A percentile compares a stretch with the other conserved stretches of the same genome.
phyloP scores from a whole-genome alignment of 2,797 vertebrate species.

The Diglossa cyanea region DNA sequence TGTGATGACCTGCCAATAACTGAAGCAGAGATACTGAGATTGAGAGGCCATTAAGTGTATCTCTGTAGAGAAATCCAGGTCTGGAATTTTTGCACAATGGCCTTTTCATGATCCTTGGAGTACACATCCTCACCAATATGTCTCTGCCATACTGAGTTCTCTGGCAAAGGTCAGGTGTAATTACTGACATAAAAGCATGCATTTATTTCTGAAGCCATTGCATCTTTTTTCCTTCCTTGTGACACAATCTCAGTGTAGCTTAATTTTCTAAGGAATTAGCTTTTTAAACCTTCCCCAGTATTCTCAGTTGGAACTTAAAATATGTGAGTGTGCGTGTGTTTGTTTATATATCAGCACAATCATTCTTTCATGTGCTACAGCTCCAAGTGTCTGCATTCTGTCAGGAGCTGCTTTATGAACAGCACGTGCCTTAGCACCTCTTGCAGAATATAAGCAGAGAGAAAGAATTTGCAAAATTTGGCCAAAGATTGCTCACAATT shows the following conservation, averaged over 20 bases:
- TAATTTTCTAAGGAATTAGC: background rate
- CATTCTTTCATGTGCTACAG: background rate
- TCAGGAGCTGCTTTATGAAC: background rate
- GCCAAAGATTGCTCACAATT: background rate
- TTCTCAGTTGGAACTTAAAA: background rate
- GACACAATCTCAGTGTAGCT: background rate
- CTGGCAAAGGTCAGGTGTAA: background rate
- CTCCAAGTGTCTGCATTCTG: background rate
- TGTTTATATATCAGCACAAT: constrained; percentile 28
- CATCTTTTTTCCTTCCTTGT: background rate
- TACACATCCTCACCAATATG: background rate
- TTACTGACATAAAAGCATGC: background rate
- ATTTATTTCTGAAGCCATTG: background rate
- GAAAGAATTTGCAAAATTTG: background rate
- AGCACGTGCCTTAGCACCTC: background rate
- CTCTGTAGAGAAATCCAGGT: background rate
- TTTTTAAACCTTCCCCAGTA: background rate
- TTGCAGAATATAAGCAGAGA: background rate
- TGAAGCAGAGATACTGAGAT: background rate
- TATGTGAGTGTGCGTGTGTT: background rate
- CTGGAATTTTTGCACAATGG: background rate
- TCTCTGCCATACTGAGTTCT: background rate
- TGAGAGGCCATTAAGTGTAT: background rate
- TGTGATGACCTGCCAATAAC: background rate
- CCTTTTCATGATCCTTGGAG: background rate